Evolutionary conservation across 2,113 vertebrate genomes (phyloP).

Genomic region (Strigops habroptila): DNA sequence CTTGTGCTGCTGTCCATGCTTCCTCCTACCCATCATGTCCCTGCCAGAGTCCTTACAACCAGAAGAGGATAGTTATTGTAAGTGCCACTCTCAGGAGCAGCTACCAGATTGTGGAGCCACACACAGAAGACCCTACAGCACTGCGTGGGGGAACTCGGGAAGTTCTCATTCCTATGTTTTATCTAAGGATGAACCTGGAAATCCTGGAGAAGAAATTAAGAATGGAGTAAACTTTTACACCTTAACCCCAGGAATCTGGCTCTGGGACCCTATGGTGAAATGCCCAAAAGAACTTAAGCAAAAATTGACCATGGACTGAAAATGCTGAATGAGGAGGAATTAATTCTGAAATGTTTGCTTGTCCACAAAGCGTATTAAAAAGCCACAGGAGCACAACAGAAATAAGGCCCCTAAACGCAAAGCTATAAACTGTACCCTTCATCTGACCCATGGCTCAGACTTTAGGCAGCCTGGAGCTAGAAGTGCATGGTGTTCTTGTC

Average conservation of each 20-base stretch:
- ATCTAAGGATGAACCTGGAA: neutral
- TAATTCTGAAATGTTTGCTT: neutral
- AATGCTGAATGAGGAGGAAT: neutral
- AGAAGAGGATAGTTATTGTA: neutral
- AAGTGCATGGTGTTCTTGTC: neutral
- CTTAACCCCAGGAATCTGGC: neutral
- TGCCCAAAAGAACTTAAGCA: neutral
- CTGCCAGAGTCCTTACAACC: neutral
- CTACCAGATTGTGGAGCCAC: neutral
- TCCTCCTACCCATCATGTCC: neutral
- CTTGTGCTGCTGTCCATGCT: neutral
- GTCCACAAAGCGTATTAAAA: neutral
- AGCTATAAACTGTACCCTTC: neutral
- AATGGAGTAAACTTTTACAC: neutral
- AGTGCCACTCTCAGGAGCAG: neutral
- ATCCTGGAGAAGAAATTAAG: neutral
- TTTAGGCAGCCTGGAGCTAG: neutral
- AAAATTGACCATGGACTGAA: neutral
- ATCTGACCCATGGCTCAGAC: neutral
- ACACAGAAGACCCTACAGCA: neutral
- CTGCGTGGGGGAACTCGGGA: accelerated
- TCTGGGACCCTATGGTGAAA: neutral
- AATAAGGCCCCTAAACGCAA: neutral
- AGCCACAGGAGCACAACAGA: neutral
- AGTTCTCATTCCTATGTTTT: neutral